phyloP scores from a whole-genome alignment of 1,140 invertebrate genomes.

The Eciton burchellii region DNA sequence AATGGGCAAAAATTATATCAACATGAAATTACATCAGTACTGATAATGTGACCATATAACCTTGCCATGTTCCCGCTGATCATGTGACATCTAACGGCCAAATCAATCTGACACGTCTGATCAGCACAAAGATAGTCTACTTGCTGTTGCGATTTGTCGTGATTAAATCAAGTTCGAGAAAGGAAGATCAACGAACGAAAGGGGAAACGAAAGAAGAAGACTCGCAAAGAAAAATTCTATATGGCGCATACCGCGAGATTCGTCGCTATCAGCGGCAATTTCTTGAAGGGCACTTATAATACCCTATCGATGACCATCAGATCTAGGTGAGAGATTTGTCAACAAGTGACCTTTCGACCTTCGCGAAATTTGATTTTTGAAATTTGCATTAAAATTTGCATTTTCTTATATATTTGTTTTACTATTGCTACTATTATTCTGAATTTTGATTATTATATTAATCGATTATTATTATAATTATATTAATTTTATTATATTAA shows the following conservation, averaged over 20 bases:
- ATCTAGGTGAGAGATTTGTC: slow-evolving; percentile 61
- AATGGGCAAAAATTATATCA: too few relatives aligned
- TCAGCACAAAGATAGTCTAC: neutral
- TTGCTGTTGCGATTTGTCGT: neutral
- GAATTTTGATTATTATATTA: neutral
- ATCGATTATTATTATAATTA: too few relatives aligned
- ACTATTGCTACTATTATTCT: neutral
- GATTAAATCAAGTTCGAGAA: neutral
- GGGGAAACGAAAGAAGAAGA: neutral
- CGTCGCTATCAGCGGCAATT: slow-evolving; percentile 31
- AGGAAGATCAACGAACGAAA: neutral
- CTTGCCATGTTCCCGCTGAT: neutral
- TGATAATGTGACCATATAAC: neutral
- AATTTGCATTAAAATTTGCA: neutral
- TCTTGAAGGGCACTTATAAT: slow-evolving; percentile 69
- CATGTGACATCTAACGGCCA: slow-evolving; percentile 15
- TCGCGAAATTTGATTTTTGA: slow-evolving; percentile 6
- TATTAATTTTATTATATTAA: neutral
- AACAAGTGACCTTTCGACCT: slow-evolving; percentile 51
- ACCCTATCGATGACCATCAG: slow-evolving; percentile 46
- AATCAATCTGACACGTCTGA: neutral
- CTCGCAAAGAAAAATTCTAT: neutral
- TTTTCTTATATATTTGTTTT: neutral
- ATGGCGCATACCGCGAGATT: slow-evolving; percentile 73
- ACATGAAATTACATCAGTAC: neutral